Evolutionary conservation across 37 sponge, comb jelly and placozoan genomes (phyloP).

Genomic region (Halisarca cf. caerulea): DNA sequence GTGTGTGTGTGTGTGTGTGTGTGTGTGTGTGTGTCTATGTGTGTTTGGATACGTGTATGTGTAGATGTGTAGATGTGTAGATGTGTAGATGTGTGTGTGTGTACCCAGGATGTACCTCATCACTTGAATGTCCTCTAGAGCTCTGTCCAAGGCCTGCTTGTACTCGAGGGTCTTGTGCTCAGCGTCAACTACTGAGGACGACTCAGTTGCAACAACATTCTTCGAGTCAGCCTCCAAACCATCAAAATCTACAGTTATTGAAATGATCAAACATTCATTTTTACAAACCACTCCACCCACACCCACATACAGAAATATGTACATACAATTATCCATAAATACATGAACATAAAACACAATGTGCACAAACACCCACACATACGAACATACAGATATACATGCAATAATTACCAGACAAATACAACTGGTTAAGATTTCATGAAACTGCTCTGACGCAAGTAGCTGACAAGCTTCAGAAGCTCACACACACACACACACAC

Average conservation of each 20-base stretch:
- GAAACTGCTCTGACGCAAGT: slow-evolving; percentile 38
- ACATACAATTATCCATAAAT: background rate
- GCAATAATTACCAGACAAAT: too few species aligned
- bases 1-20: too few species aligned
- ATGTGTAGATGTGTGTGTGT: background rate
- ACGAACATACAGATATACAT: too few species aligned
- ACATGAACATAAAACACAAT: background rate
- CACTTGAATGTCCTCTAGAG: slow-evolving; percentile 34
- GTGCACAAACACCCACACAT: too few species aligned
- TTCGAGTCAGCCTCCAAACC: background rate
- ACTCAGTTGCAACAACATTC: too few species aligned
- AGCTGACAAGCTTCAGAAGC: slow-evolving; percentile 78
- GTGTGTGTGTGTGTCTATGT: too few species aligned
- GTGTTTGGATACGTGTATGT: background rate
- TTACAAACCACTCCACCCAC: background rate
- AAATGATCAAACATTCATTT: background rate
- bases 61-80: background rate
- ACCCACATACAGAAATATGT: background rate
- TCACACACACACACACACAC: too few species aligned
- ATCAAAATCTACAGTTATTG: background rate
- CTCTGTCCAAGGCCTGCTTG: slow-evolving; percentile 37
- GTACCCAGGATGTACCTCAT: slow-evolving; percentile 51
- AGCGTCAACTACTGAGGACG: too few species aligned
- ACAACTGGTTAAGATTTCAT: background rate
- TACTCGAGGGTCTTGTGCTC: slow-evolving; percentile 29